Evolutionary conservation across 2,113 vertebrate genomes (phyloP).

Genomic region (Ptyas mucosa): DNA sequence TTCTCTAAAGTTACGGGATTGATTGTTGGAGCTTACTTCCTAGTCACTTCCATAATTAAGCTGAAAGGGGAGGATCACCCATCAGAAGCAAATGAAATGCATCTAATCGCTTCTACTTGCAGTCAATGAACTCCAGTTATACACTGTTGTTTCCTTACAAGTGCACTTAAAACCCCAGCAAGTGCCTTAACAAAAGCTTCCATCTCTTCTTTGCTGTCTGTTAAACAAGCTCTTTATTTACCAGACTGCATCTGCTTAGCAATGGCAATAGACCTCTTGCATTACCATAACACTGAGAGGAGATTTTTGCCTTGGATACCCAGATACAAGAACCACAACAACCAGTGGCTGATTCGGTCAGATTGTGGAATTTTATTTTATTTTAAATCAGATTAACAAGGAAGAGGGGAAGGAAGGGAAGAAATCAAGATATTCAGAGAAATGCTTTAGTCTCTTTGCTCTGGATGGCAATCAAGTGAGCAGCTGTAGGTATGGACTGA

Average conservation of each 20-base stretch:
- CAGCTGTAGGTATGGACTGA: constrained; percentile 49
- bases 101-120: constrained; percentile 57
- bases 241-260: constrained; percentile 55
- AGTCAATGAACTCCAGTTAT: constrained; percentile 51
- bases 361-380: neutral
- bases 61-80: neutral
- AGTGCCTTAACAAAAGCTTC: constrained; percentile 62
- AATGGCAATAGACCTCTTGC: constrained; percentile 4
- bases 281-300: constrained; percentile 66
- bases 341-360: neutral
- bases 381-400: constrained; percentile 6
- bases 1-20: neutral
- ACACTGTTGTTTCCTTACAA: constrained; percentile 62
- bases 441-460: constrained; percentile 41
- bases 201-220: constrained; percentile 51
- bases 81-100: constrained; percentile 1
- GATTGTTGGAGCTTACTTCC: neutral
- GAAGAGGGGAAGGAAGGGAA: neutral
- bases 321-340: constrained; percentile 1
- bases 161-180: constrained; percentile 58
- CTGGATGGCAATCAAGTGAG: constrained; percentile 47
- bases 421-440: constrained; percentile 5
- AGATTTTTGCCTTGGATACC: constrained; percentile 48
- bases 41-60: constrained; percentile 11
- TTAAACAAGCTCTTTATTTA: constrained; percentile 56